Evolutionary conservation across 2,888 invertebrate genomes (phyloP).

Genomic region (Dioctria linearis): DNA sequence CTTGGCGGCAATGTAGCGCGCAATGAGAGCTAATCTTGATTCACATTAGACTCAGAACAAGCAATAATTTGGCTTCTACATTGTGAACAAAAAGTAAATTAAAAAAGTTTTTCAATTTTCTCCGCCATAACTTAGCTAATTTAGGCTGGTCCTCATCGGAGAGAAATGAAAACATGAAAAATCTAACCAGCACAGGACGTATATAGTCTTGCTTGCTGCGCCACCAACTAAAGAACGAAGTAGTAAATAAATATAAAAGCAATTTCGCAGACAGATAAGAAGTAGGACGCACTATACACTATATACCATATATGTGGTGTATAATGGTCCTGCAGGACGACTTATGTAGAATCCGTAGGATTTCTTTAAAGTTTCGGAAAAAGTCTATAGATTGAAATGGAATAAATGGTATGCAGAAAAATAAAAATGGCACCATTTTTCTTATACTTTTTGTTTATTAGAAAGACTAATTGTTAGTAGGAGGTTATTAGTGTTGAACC

Average conservation of each 20-base stretch:
- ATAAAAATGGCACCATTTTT: too few relatives aligned
- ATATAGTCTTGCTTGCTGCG: not conserved
- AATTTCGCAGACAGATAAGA: not conserved
- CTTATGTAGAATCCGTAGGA: too few relatives aligned
- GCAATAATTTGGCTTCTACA: slow-evolving; percentile 37
- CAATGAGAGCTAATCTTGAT: slow-evolving; percentile 37
- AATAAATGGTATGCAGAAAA: too few relatives aligned
- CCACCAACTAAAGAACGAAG: slow-evolving; percentile 2
- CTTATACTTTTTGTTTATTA: too few relatives aligned
- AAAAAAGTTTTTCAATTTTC: slow-evolving; percentile 43
- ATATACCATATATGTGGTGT: too few relatives aligned
- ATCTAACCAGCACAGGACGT: not conserved
- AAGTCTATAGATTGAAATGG: too few relatives aligned
- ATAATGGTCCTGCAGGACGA: too few relatives aligned
- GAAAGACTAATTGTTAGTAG: too few relatives aligned
- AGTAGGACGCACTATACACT: not conserved
- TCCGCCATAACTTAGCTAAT: slow-evolving; percentile 37
- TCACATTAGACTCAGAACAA: slow-evolving; percentile 36
- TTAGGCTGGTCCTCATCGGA: slow-evolving; percentile 27
- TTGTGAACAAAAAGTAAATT: slow-evolving; percentile 38
- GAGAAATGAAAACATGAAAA: slow-evolving; percentile 27
- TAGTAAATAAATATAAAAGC: slow-evolving; percentile 36
- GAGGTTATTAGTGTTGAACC: too few relatives aligned
- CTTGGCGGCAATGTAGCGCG: slow-evolving; percentile 1
- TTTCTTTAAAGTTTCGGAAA: too few relatives aligned